phyloP scores from a whole-genome alignment of 2,888 invertebrate genomes.

The Ischnura elegans region DNA sequence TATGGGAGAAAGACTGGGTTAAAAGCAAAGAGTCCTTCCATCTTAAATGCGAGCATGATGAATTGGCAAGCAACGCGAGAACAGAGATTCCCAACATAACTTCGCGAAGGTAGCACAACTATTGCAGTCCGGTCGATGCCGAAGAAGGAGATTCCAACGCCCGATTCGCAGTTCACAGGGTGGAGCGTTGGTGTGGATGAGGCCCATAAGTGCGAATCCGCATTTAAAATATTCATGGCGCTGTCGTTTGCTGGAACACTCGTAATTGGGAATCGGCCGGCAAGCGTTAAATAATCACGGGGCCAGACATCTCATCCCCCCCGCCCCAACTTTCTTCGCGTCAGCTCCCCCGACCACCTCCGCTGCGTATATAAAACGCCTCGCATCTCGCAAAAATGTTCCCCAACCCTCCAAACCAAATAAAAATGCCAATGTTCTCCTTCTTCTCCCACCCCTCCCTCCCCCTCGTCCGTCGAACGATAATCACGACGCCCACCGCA shows the following conservation, averaged over 20 bases:
- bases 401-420: background rate
- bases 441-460: background rate
- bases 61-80: too few relatives aligned
- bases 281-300: conserved; percentile 18
- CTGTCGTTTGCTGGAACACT: background rate
- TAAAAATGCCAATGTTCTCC: background rate
- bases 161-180: background rate
- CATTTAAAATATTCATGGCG: conserved; percentile 15
- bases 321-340: background rate
- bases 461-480: background rate
- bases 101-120: too few relatives aligned
- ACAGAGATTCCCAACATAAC: too few relatives aligned
- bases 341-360: background rate
- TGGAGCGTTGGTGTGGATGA: background rate
- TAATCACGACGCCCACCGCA: conserved; percentile 57
- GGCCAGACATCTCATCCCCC: background rate
- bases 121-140: background rate
- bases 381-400: background rate
- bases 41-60: too few relatives aligned
- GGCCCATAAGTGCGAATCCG: background rate
- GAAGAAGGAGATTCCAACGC: background rate
- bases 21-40: too few relatives aligned
- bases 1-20: too few relatives aligned
- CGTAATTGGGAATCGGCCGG: conserved; percentile 11
- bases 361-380: background rate